Base-by-base conservation (phyloP, 2,797 vertebrate species). In the Crypturellus tataupa region DNA sequence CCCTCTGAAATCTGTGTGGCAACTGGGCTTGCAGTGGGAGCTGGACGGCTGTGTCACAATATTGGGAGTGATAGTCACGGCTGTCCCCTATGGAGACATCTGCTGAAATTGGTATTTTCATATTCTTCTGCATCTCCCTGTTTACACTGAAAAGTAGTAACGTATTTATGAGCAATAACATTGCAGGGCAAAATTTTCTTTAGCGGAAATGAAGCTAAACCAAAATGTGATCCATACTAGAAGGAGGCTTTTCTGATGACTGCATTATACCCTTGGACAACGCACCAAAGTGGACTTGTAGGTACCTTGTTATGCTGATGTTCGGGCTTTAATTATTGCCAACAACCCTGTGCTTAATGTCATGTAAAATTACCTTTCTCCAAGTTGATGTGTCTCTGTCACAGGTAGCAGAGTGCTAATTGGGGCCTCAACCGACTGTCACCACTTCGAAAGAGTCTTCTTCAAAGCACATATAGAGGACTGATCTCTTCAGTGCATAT, bases 321-420 rank as follows among this genome's bases (percentile, higher is more conserved):
- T 25, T 68, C 86, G 19, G 31, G 21, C n/a, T 90, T 91, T 94
- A 90, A 94, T 96, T 90, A 91, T 82, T 88, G 44, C 25, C 84
- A 94, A 90, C 35, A 89, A 78, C n/a, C 64, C 35, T 88, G 60
- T 49, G 55, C 79, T 95, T 67, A 78, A 82, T 42, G 40, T 83
- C 62, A 81, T 46, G 44, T 79, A 81, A 95, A 85, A 85, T 96
- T 62, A 84, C 47, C 40, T 35, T 40, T 93, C 40, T 68, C 44
- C 70, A 69, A 70, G 78, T 85, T 92, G 84, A 29, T 65, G 55
- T 75, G 27, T 93, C 33, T 87, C 49, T 81, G 59, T 44, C 70
- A 75, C 64, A 93, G 86, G 83, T 17, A 93, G 71, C 82, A 91
- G 59, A 55, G 75, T 53, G 65, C 42, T 89, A 95, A 86, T 96